Conservation (phyloP, 2,113 vertebrate species). For the Eurystomus gularis region DNA sequence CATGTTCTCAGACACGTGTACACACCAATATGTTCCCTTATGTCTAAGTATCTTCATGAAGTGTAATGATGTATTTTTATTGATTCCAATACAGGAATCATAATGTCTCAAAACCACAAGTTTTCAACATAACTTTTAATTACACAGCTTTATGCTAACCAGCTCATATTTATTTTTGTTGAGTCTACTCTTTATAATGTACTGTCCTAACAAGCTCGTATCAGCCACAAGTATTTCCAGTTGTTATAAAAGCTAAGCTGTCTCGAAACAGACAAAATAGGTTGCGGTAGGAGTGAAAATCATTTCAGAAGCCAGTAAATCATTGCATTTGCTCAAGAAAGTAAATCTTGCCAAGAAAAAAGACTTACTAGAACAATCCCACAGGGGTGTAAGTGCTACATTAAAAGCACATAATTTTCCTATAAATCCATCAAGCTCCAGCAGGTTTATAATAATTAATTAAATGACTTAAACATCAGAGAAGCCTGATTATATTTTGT, state of each 20-base stretch:
- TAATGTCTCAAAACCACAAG: background rate
- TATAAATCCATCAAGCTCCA: conserved; percentile 14
- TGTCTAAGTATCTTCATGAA: background rate
- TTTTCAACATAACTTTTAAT: background rate
- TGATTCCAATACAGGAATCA: background rate
- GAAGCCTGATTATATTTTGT: background rate
- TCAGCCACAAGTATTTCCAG: background rate
- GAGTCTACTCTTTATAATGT: background rate
- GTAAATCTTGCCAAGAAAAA: conserved; percentile 20
- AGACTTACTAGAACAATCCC: background rate
- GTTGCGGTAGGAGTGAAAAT: background rate
- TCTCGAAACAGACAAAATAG: background rate
- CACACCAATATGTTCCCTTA: background rate
- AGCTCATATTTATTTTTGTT: background rate
- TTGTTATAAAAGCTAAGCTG: background rate
- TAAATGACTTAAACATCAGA: background rate
- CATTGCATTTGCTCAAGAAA: background rate
- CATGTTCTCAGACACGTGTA: background rate
- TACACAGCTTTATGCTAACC: background rate
- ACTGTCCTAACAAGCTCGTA: background rate
- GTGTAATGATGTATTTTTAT: background rate
- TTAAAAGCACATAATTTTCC: conserved; percentile 26
- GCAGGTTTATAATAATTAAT: conserved; percentile 30
- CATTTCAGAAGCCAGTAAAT: background rate
- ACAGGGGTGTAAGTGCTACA: background rate